Evolutionary conservation across 2,888 invertebrate genomes (phyloP).

Genomic region (Sminthurides aquaticus): DNA sequence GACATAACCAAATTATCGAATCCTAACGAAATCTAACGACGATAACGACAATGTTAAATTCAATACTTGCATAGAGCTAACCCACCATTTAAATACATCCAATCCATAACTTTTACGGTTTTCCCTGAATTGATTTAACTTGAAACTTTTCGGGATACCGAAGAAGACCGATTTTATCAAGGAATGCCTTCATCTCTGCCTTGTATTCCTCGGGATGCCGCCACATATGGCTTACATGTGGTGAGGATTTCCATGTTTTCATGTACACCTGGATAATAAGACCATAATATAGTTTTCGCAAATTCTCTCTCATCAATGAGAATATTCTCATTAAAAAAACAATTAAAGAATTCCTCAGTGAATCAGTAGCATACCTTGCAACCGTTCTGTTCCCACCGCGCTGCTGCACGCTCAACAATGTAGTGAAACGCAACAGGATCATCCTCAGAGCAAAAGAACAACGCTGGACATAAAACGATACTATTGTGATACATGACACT

Average conservation of each 20-base stretch:
- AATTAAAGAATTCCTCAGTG: too few species aligned
- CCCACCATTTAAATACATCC: too few species aligned
- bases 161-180: slow-evolving; percentile 53
- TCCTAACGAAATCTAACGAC: too few species aligned
- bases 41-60: too few species aligned
- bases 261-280: slow-evolving; percentile 53
- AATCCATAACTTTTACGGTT: background rate
- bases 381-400: slow-evolving; percentile 68
- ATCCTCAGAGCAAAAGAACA: slow-evolving; percentile 61
- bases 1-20: background rate
- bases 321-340: too few species aligned
- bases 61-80: too few species aligned
- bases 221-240: slow-evolving; percentile 63
- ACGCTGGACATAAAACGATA: slow-evolving; percentile 63
- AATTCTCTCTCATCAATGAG: background rate
- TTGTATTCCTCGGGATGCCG: slow-evolving; percentile 61
- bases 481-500: slow-evolving; percentile 76
- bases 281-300: background rate
- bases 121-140: slow-evolving; percentile 46
- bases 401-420: slow-evolving; percentile 63
- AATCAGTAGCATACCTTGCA: too few species aligned
- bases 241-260: slow-evolving; percentile 66
- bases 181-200: slow-evolving; percentile 55
- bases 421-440: slow-evolving; percentile 70
- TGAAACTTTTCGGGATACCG: slow-evolving; percentile 51